Evolutionary conservation across 2,113 vertebrate species (phyloP).

Genomic region (Lophotis ruficrista): DNA sequence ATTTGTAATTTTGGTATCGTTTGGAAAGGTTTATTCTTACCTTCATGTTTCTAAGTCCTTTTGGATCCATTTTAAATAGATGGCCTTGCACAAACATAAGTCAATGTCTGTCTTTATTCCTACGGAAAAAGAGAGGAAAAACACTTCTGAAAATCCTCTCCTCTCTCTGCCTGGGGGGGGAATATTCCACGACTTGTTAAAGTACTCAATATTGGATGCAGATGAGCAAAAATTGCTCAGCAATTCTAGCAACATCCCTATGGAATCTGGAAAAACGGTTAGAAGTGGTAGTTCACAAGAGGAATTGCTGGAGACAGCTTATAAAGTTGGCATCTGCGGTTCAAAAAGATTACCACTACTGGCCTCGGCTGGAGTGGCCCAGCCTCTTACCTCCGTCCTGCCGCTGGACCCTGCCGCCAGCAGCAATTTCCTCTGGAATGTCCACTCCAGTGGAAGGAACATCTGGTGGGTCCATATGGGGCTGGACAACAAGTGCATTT

Average conservation of each 20-base stretch:
- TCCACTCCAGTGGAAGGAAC: not conserved
- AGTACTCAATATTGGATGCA: not conserved
- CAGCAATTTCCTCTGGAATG: not conserved
- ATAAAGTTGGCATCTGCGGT: not conserved
- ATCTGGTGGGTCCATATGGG: not conserved
- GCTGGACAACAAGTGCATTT: not conserved
- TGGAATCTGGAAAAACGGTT: not conserved
- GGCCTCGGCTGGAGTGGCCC: not conserved
- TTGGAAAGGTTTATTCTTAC: not conserved
- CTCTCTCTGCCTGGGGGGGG: not conserved
- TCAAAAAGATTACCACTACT: not conserved
- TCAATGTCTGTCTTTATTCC: not conserved
- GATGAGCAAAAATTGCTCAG: constrained; percentile 7
- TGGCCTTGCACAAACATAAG: not conserved
- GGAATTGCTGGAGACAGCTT: not conserved
- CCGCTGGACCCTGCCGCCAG: not conserved
- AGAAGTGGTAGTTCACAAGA: not conserved
- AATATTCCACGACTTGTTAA: not conserved
- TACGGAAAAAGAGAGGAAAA: not conserved
- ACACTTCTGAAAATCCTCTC: not conserved
- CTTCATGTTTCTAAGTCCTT: not conserved
- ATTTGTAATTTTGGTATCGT: not conserved
- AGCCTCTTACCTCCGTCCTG: not conserved
- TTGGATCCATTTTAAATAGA: not conserved
- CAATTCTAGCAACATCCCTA: not conserved